These are phyloP conservation scores for Balearica regulorum DNA, from an alignment of 2,797 vertebrate genomes.

Conservation along the genomic window DNA sequence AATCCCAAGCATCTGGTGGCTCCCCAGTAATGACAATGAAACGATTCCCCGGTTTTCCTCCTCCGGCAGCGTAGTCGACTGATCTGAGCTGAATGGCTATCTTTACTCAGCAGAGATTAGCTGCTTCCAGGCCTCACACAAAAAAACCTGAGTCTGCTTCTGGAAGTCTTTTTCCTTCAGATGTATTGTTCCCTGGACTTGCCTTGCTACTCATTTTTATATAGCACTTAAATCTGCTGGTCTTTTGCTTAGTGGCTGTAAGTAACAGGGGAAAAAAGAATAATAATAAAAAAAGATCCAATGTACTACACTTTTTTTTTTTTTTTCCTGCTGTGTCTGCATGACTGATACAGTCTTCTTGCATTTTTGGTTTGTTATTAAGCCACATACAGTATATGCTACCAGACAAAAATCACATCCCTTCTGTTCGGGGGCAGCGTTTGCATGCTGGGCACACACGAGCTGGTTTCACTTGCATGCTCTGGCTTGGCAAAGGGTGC, in stretches of 20 bases:
- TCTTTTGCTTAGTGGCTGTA: background rate
- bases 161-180: conserved; percentile 39
- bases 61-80: background rate
- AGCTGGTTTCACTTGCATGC: background rate
- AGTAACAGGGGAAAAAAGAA: background rate
- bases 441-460: background rate
- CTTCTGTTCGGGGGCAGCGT: background rate
- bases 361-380: background rate
- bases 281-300: background rate
- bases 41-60: conserved; percentile 55
- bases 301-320: background rate
- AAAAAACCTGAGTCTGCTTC: conserved; percentile 1
- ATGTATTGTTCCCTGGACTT: background rate
- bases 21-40: conserved; percentile 60
- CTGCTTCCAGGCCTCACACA: conserved; percentile 23
- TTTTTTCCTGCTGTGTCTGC: background rate
- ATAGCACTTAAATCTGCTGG: background rate
- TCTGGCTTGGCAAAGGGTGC: background rate
- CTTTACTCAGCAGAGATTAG: conserved; percentile 67
- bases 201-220: conserved; percentile 10
- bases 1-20: conserved; percentile 77
- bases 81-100: conserved; percentile 41
- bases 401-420: background rate
- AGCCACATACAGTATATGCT: fast-evolving
- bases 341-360: background rate